These are phyloP conservation scores for Diplosoma virens DNA, from an alignment of 23 tunicate genomes.

Conservation along the genomic window DNA sequence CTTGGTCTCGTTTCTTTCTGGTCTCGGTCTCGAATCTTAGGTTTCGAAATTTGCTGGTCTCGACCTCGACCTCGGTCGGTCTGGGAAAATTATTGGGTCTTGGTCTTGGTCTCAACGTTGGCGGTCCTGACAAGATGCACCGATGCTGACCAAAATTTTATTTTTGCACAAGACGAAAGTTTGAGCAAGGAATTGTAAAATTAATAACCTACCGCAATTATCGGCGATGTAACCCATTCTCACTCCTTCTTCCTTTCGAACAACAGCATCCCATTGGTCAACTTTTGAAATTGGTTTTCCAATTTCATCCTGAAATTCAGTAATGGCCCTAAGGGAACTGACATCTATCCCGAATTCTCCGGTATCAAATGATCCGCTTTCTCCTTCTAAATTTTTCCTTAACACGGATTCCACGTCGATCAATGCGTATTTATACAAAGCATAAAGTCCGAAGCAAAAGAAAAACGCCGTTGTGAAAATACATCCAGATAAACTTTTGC, in stretches of 20 bases:
- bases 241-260: conserved; percentile 16
- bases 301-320: neutral
- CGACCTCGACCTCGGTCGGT: too few species aligned
- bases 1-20: too few species aligned
- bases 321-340: conserved; percentile 2
- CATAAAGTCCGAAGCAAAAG: conserved; percentile 30
- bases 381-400: neutral
- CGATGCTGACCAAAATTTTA: too few species aligned
- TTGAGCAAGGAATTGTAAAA: too few species aligned
- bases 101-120: too few species aligned
- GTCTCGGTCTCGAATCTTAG: too few species aligned
- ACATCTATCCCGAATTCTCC: conserved; percentile 63
- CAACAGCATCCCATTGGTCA: conserved; percentile 39
- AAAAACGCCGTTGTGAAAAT: conserved; percentile 26
- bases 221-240: conserved; percentile 45
- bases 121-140: too few species aligned
- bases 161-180: too few species aligned
- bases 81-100: too few species aligned
- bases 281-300: neutral
- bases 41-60: too few species aligned
- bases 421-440: conserved; percentile 43
- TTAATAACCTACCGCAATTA: conserved; percentile 40
- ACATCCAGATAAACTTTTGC: neutral
- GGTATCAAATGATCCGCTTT: neutral
- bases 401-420: conserved; percentile 44